Evolutionary conservation across 2,113 vertebrate genomes (phyloP).

Genomic region (Pachyramphus minor): DNA sequence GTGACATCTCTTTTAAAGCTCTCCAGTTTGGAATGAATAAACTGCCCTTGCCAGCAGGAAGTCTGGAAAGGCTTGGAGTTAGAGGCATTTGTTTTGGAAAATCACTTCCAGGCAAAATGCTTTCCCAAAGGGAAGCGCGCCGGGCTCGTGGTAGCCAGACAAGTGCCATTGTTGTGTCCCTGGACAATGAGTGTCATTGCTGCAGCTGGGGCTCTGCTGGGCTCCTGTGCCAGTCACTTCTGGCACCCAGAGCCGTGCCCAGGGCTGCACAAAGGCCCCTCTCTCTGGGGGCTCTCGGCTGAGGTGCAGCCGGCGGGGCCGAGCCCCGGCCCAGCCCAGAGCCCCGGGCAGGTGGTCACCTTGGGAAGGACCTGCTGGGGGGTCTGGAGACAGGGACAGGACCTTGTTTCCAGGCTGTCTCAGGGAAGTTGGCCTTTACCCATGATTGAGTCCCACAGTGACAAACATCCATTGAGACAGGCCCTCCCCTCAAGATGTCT

Average conservation of each 20-base stretch:
- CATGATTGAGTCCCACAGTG: background rate
- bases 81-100: background rate
- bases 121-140: background rate
- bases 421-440: background rate
- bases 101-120: background rate
- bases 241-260: background rate
- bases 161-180: slow-evolving; percentile 37
- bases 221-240: slow-evolving; percentile 19
- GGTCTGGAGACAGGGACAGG: background rate
- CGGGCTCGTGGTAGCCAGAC: background rate
- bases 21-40: background rate
- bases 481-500: background rate
- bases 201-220: slow-evolving; percentile 31
- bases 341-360: background rate
- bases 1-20: background rate
- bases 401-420: background rate
- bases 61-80: background rate
- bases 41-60: background rate
- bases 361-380: background rate
- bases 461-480: background rate
- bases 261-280: background rate
- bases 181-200: background rate
- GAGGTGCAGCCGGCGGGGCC: rapidly evolving
- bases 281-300: background rate
- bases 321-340: background rate